Evolutionary conservation across 2,888 invertebrate genomes (phyloP).

Genomic region (Dynastes hyllus): DNA sequence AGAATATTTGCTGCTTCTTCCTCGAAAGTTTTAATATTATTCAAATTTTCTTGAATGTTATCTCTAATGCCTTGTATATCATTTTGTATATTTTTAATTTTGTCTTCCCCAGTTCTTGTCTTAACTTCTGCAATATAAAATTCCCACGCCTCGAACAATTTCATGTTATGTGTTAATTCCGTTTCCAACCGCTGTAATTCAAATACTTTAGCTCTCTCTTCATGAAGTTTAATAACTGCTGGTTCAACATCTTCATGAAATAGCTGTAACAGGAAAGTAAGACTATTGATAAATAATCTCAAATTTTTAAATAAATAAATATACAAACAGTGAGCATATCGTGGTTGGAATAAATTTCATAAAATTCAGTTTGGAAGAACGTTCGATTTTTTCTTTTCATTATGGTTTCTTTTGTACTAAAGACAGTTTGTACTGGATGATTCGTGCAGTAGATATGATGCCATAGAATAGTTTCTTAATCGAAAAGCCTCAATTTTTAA

Average conservation of each 20-base stretch:
- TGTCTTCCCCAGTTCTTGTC: slow-evolving; percentile 60
- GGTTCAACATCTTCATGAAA: slow-evolving; percentile 93
- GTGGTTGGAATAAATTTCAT: too few species aligned
- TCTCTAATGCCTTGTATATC: slow-evolving; percentile 67
- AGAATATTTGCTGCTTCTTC: slow-evolving; percentile 78
- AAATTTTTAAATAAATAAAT: too few species aligned
- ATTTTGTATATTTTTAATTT: slow-evolving; percentile 61
- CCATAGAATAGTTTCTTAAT: too few species aligned
- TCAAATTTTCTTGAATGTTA: slow-evolving; percentile 73
- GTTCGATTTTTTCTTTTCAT: too few species aligned
- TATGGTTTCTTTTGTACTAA: too few species aligned
- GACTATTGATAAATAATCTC: too few species aligned
- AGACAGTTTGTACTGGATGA: too few species aligned
- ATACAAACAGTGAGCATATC: too few species aligned
- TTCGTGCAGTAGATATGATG: too few species aligned
- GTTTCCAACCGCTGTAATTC: slow-evolving; percentile 91
- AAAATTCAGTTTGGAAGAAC: too few species aligned
- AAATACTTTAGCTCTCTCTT: slow-evolving; percentile 88
- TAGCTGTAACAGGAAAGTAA: slow-evolving; percentile 70
- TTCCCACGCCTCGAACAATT: slow-evolving; percentile 83
- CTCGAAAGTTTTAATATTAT: slow-evolving; percentile 74
- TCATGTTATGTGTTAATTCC: slow-evolving; percentile 87
- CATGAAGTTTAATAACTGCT: slow-evolving; percentile 86
- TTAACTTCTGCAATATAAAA: slow-evolving; percentile 72
- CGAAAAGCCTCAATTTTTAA: too few species aligned